Evolutionary conservation across 2,797 vertebrate genomes (phyloP).

Genomic region (Danionella dracula): DNA sequence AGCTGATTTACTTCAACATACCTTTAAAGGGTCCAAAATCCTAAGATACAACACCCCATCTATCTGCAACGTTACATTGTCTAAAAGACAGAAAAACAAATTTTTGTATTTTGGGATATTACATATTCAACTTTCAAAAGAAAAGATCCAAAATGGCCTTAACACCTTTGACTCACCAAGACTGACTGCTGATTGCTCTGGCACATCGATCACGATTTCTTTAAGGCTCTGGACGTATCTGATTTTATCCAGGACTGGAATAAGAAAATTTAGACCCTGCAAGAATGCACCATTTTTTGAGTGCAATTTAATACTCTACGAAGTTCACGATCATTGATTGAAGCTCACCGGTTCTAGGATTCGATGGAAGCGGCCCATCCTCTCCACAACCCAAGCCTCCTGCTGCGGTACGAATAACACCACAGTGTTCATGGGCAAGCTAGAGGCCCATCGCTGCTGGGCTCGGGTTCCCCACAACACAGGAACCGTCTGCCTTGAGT

Average conservation of each 20-base stretch:
- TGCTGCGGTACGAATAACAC: constrained; percentile 94
- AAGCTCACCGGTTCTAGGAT: constrained; percentile 84
- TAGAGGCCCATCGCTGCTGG: constrained; percentile 76
- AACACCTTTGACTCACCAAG: constrained; percentile 71
- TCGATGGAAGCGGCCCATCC: constrained; percentile 92
- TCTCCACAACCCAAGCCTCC: constrained; percentile 96
- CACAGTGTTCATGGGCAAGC: constrained; percentile 85
- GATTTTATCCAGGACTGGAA: constrained; percentile 85
- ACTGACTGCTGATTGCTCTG: constrained; percentile 91
- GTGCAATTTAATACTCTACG: too few species aligned
- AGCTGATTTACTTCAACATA: constrained; percentile 51
- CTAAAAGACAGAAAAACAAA: constrained; percentile 57
- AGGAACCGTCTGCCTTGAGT: constrained; percentile 48
- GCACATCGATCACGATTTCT: constrained; percentile 96
- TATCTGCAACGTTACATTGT: constrained; percentile 94
- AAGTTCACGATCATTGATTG: too few species aligned
- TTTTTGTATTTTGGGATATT: too few species aligned
- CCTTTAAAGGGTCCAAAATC: constrained; percentile 93
- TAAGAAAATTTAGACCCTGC: constrained; percentile 92
- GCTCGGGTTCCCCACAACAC: constrained; percentile 55
- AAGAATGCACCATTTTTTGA: constrained; percentile 26
- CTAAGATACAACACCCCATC: constrained; percentile 94
- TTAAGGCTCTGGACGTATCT: constrained; percentile 95
- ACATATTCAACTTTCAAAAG: neutral
- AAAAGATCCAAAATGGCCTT: neutral